Conservation (phyloP, 2,113 vertebrate species). For the Nestor notabilis region DNA sequence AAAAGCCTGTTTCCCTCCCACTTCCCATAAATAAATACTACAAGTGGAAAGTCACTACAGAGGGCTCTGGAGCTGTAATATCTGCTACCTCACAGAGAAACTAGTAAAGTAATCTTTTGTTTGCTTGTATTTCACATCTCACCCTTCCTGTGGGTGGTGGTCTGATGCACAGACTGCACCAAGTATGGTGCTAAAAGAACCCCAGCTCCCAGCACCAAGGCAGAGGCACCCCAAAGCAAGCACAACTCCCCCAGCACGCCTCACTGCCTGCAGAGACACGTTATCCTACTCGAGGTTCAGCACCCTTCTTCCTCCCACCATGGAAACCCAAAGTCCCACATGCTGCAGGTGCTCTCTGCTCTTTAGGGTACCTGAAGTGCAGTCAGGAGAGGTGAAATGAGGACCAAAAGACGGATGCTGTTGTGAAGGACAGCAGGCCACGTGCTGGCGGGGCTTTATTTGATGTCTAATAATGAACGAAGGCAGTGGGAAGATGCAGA, state of each 20-base stretch:
- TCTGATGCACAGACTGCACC: neutral
- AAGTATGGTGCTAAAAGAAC: neutral
- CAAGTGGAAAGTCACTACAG: neutral
- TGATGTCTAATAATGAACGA: neutral
- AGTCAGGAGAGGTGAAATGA: slow-evolving; percentile 45
- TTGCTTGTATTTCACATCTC: neutral
- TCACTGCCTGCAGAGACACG: neutral
- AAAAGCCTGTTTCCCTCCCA: neutral
- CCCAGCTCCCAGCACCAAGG: neutral
- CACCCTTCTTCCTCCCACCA: slow-evolving; percentile 40
- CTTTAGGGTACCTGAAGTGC: slow-evolving; percentile 16
- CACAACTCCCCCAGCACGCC: neutral
- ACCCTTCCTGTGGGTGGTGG: neutral
- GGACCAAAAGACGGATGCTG: slow-evolving; percentile 15
- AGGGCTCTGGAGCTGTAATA: neutral
- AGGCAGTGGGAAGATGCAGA: neutral
- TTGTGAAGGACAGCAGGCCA: neutral
- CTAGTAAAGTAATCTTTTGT: neutral
- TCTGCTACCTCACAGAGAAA: neutral
- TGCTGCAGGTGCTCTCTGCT: neutral
- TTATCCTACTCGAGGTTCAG: neutral
- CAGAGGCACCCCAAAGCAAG: neutral
- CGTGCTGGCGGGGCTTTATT: neutral
- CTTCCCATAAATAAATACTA: neutral
- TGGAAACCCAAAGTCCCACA: neutral